A percentile compares a stretch with the other conserved stretches of the same genome.
Evolutionary conservation across 2,888 invertebrate genomes (phyloP).

Genomic region (Chloromyia formosa): DNA sequence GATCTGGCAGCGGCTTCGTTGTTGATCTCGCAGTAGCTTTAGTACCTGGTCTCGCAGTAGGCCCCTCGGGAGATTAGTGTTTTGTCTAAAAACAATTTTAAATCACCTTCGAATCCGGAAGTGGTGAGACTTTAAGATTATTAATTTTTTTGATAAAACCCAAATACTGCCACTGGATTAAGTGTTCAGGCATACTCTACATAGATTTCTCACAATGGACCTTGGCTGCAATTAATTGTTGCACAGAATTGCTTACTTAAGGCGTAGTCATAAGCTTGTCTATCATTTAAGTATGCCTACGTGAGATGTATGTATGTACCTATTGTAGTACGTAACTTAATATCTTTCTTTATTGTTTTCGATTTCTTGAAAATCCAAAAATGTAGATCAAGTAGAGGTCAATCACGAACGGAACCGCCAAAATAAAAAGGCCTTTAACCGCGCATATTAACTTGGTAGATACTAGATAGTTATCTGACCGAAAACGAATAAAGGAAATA

Average conservation of each 20-base stretch:
- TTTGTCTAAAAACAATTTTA: too few relatives aligned
- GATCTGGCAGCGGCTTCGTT: too few relatives aligned
- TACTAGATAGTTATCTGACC: not conserved
- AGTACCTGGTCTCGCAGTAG: too few relatives aligned
- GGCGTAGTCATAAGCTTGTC: not conserved
- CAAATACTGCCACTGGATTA: too few relatives aligned
- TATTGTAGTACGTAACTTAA: not conserved
- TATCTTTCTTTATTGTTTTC: not conserved
- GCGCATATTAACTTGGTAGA: not conserved
- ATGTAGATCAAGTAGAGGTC: constrained; percentile 16
- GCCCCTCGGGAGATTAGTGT: too few relatives aligned
- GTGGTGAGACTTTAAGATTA: too few relatives aligned
- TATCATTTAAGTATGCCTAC: not conserved
- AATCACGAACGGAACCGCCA: not conserved
- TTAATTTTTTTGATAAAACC: too few relatives aligned
- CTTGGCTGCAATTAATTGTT: not conserved
- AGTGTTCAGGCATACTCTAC: not conserved
- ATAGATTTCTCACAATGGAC: not conserved
- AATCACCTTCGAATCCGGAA: too few relatives aligned
- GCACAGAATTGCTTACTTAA: not conserved
- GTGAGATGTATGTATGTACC: not conserved
- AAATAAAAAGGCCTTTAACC: not conserved
- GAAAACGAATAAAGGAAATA: not conserved
- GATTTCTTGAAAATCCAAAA: not conserved
- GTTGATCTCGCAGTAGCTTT: too few relatives aligned